Conservation (phyloP, 2,888 invertebrate genomes). For the Theretra japonica region DNA sequence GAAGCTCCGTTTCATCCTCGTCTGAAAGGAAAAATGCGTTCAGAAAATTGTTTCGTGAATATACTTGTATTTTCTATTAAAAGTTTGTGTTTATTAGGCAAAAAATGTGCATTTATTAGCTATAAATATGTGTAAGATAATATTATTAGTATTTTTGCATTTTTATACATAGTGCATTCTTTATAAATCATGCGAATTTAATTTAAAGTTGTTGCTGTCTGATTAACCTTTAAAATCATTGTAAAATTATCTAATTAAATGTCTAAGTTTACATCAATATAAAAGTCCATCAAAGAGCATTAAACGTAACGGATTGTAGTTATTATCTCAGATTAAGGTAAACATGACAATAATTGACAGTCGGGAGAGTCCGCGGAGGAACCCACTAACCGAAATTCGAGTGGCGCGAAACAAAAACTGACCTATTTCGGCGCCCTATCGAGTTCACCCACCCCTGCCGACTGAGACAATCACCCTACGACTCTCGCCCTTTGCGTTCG, state of each 20-base stretch:
- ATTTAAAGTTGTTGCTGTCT: too few species aligned
- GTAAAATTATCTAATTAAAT: too few species aligned
- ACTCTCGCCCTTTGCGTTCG: slow-evolving; percentile 69
- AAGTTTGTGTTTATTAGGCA: too few species aligned
- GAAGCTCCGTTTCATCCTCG: background rate
- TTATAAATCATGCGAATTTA: background rate
- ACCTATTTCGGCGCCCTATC: slow-evolving; percentile 82
- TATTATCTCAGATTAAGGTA: slow-evolving; percentile 39
- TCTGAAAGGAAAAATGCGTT: slow-evolving; percentile 11
- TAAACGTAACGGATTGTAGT: background rate
- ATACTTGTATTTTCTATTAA: slow-evolving; percentile 14
- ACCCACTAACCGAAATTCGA: slow-evolving; percentile 84
- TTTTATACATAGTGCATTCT: background rate
- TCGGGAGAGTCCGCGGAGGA: slow-evolving; percentile 56
- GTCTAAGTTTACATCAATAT: background rate
- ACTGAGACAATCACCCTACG: slow-evolving; percentile 70
- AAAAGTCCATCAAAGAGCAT: slow-evolving; percentile 32
- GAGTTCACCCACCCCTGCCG: slow-evolving; percentile 82
- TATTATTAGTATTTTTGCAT: background rate
- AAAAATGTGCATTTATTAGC: background rate
- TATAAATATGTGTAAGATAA: background rate
- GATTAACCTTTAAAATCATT: too few species aligned
- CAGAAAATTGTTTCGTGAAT: background rate
- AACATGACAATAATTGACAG: slow-evolving; percentile 52
- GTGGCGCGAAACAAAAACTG: slow-evolving; percentile 84